Conservation (phyloP, 2,797 vertebrate genomes). For the Melanotaenia pygmaea region DNA sequence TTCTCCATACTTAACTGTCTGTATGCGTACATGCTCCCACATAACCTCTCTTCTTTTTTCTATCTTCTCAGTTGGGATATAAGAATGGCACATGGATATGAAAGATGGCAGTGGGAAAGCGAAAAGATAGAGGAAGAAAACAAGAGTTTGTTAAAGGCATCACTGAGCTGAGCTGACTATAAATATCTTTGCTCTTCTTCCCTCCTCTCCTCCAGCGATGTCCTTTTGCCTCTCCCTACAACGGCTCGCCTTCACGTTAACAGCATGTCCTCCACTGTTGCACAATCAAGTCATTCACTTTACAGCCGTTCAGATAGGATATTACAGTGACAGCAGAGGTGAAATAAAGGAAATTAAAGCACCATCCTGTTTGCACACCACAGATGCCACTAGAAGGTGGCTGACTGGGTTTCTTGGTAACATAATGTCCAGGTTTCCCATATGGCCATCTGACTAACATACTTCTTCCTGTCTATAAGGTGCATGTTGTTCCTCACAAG, state of each 20-base stretch:
- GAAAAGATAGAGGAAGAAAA: conserved; percentile 37
- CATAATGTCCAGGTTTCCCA: conserved; percentile 29
- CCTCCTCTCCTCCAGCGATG: conserved; percentile 48
- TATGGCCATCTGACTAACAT: conserved; percentile 5
- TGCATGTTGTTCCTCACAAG: background rate
- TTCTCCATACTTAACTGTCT: background rate
- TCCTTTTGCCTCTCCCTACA: conserved; percentile 31
- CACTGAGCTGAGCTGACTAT: conserved; percentile 63
- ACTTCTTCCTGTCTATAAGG: background rate
- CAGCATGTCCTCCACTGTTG: conserved; percentile 13
- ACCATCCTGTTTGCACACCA: conserved; percentile 31
- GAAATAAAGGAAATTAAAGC: conserved; percentile 51
- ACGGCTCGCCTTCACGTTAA: conserved; percentile 18
- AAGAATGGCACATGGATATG: conserved; percentile 24
- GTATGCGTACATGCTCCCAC: conserved; percentile 12
- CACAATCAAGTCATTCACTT: conserved; percentile 29
- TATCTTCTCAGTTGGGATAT: conserved; percentile 20
- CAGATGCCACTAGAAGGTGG: conserved; percentile 5
- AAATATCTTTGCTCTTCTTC: conserved; percentile 63
- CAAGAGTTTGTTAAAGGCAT: conserved; percentile 46
- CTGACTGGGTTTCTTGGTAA: conserved; percentile 58
- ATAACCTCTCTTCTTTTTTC: conserved; percentile 13
- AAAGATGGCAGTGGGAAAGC: conserved; percentile 30
- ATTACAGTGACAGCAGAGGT: conserved; percentile 40
- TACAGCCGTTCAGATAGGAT: conserved; percentile 53